These are phyloP conservation scores for Myotis brandtii DNA, from an alignment of 2,113 vertebrate genomes.

Conservation along the genomic window DNA sequence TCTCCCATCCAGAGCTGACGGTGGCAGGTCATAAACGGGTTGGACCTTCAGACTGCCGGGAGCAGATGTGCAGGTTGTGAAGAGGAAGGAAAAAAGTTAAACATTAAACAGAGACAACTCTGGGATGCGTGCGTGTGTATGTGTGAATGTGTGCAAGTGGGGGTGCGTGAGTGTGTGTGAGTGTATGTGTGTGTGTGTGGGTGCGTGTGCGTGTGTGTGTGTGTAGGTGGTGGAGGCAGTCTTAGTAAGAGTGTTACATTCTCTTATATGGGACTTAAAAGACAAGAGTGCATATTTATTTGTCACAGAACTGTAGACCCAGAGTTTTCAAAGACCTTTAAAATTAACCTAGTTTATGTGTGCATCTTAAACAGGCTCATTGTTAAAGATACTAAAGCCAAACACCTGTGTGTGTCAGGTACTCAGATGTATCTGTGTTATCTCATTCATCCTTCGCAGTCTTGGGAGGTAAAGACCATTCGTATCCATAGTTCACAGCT, in stretches of 20 bases:
- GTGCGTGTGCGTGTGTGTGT: not conserved
- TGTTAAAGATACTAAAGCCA: not conserved
- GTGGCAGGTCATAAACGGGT: not conserved
- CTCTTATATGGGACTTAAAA: not conserved
- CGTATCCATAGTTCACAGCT: not conserved
- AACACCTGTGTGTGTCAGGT: not conserved
- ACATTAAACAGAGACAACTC: not conserved
- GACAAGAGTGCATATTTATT: not conserved
- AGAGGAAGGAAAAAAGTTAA: not conserved
- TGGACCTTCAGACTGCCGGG: not conserved
- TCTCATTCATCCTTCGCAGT: not conserved
- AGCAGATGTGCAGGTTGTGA: not conserved
- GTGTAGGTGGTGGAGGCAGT: not conserved
- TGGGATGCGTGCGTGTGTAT: not conserved
- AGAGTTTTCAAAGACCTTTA: conserved; percentile 5
- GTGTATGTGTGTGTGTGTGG: not conserved
- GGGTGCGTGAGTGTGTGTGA: not conserved
- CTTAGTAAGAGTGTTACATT: not conserved
- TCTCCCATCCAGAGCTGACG: not conserved
- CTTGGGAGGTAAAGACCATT: not conserved
- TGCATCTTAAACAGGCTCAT: not conserved
- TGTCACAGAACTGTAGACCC: not conserved
- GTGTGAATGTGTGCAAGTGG: too few species aligned
- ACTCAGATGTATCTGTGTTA: not conserved
- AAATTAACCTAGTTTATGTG: not conserved